Evolutionary conservation across 2,888 invertebrate genomes (phyloP), one percentile per base, ranked within the genome.

Genomic region (Parascotia fuliginaria): DNA sequence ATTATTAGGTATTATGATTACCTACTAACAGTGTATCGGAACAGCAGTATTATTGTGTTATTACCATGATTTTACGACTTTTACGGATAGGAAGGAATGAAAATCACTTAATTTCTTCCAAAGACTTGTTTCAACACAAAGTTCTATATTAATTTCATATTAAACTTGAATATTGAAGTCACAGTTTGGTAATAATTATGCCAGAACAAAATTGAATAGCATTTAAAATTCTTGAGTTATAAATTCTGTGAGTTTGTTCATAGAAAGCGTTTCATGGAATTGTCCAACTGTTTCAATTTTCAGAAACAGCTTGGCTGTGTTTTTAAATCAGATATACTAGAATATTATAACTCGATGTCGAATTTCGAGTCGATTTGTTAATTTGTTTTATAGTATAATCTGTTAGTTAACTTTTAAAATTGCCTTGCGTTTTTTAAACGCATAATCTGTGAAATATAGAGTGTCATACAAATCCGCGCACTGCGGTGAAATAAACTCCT

Each of bases 1-100:
- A 24, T 47, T 52, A 57, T 60, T 74, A n/a, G n/a, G n/a, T n/a
- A 73, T 72, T 69, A 71, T 68, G 65, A 69, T 72, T 70, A 70
- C n/a, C n/a, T n/a, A n/a, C 67, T 48, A 47, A 59, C 59, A 50
- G 65, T 63, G 65, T 60, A 65, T 66, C 44, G 42, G 46, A 62
- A 49, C 45, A 49, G 50, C 41, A 42, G 33, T 38, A 42, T 60
- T 72, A 64, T 70, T 68, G 63, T 63, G 63, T 65, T 71, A 66
- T 64, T 60, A 44, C 45, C 48, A 54, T 60, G 59, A 63, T 65
- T 61, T 64, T 67, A 73, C 47, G 55, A 15, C 27, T 11, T n/a
- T n/a, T n/a, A 33, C 32, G 19, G 24, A 9, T 9, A 14, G 12
- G 19, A 22, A 5, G 9, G 9, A 31, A 47, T 46, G n/a, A 28